Evolutionary conservation across 2,888 invertebrate species (phyloP), one percentile per base, ranked within the genome.

Genomic region (Sesia bembeciformis): DNA sequence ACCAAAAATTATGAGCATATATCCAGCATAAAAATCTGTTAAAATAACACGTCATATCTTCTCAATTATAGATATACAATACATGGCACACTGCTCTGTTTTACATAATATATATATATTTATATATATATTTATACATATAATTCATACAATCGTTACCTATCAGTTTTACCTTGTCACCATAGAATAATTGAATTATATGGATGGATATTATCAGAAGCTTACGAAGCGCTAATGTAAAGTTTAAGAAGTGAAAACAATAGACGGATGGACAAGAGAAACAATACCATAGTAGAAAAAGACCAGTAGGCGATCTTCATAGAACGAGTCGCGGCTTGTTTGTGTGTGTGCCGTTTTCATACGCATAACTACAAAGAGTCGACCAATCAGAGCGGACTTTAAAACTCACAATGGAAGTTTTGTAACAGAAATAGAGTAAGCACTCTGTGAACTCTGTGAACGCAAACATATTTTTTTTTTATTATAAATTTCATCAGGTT

Each of bases 1-100:
- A 83, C 84, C 84, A 89, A 88, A 89, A 88, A 87, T 86, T 86
- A 86, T 86, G 82, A 85, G 85, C 86, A 82, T 85, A 84, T 84
- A 83, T 84, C 78, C 84, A 84, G 87, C 83, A 78, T 86, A 87
- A 86, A 87, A 84, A 77, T 84, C 73, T 81, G 84, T 76, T 76
- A 84, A 84, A 85, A 87, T 84, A 87, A 78, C 73, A 66, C 78
- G 71, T 79, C 76, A 78, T 78, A 80, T 82, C 73, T 78, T 78
- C 71, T 76, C 82, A 74, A 77, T 83, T 80, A 82, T 77, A 86
- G 81, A 83, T 82, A 83, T 79, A 85, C 77, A 88, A 82, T 79
- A 85, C 77, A 88, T 88, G 89, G 89, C 89, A 88, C 88, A 80
- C 80, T 77, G 86, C 85, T 84, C 82, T 79, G 81, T 84, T 81